phyloP scores from a whole-genome alignment of 1,140 invertebrate species.

The Diachasma alloeum region DNA sequence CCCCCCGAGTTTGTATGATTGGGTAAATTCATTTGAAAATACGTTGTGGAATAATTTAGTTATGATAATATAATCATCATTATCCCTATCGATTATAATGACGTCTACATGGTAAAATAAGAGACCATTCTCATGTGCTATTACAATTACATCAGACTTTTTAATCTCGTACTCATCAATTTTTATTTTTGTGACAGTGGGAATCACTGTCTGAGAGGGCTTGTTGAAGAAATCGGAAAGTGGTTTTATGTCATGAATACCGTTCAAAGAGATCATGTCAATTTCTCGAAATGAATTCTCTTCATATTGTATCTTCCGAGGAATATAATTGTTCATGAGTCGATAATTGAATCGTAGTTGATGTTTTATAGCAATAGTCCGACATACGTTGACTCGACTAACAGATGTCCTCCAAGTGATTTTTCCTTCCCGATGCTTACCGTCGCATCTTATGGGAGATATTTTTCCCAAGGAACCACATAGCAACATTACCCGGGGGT shows the following conservation, averaged over 20 bases:
- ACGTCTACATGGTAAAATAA: background rate
- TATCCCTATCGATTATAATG: background rate
- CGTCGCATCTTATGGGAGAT: conserved; percentile 25
- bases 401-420: background rate
- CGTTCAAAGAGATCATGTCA: background rate
- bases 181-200: background rate
- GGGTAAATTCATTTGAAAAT: background rate
- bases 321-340: background rate
- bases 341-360: conserved; percentile 25
- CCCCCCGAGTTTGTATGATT: background rate
- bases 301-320: background rate
- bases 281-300: background rate
- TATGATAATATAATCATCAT: background rate
- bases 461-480: conserved; percentile 29
- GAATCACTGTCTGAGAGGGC: background rate
- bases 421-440: conserved; percentile 27
- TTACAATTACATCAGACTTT: background rate
- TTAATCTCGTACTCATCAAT: background rate
- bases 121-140: background rate
- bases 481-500: conserved; percentile 15
- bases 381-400: conserved; percentile 27
- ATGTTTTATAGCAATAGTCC: conserved; percentile 30
- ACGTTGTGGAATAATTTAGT: background rate
- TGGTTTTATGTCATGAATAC: background rate
- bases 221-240: background rate